phyloP scores from a whole-genome alignment of 2,888 invertebrate genomes.

The Hydriomena furcata region DNA sequence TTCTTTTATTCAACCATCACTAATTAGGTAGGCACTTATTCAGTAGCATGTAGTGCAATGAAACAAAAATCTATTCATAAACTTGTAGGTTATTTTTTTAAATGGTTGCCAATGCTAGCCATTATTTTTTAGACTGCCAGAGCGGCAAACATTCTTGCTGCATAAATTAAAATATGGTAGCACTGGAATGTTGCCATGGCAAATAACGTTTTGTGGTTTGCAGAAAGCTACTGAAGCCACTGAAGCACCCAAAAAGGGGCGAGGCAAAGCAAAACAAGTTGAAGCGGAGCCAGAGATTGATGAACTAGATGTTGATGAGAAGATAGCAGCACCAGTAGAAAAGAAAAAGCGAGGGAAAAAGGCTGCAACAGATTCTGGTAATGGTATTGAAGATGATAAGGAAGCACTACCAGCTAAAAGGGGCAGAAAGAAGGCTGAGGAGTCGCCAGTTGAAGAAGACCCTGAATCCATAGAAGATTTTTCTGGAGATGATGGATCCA shows the following conservation, averaged over 20 bases:
- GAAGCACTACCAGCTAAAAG: conserved; percentile 61
- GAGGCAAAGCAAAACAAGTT: conserved; percentile 64
- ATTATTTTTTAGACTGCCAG: not conserved
- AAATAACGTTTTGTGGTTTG: conserved; percentile 33
- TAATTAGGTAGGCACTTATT: too few relatives aligned
- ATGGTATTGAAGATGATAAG: conserved; percentile 48
- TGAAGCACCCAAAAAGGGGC: conserved; percentile 67
- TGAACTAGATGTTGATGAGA: conserved; percentile 35
- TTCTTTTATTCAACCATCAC: too few relatives aligned
- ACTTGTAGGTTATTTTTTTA: conserved; percentile 15
- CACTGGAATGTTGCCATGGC: not conserved
- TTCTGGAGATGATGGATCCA: conserved; percentile 54
- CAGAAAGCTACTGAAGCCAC: conserved; percentile 69
- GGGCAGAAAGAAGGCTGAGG: conserved; percentile 63
- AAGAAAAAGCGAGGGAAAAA: conserved; percentile 69
- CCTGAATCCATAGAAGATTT: conserved; percentile 50
- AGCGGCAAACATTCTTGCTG: too few relatives aligned
- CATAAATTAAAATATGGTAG: not conserved
- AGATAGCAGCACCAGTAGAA: conserved; percentile 38
- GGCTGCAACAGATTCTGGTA: conserved; percentile 42
- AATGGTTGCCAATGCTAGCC: not conserved
- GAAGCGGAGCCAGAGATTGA: conserved; percentile 44
- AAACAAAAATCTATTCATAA: not conserved
- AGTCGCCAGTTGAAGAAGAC: conserved; percentile 48
- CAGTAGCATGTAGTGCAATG: not conserved